Base-by-base conservation (phyloP, 2,113 vertebrate genomes). In the Lophius piscatorius region DNA sequence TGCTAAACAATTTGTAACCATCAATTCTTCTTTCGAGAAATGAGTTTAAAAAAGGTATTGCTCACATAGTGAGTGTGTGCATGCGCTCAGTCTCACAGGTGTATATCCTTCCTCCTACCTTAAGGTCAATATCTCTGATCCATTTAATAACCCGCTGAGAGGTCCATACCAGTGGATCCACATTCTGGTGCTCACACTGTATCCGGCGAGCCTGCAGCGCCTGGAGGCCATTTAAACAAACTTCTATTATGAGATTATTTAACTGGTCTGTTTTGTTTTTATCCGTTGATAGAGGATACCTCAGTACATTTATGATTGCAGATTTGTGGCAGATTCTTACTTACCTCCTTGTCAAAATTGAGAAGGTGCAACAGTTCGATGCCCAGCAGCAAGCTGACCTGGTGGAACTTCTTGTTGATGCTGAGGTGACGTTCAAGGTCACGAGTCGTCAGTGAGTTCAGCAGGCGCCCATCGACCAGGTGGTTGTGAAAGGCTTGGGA, bases 401-500 rank as follows among this genome's bases (percentile, higher is more conserved):
- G 93, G 76, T 95, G 94, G 71, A 92, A 91, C 85, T 93, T 95
- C 83, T 94, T 94, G 56, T 89, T 90, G 80, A 95, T 86, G 0
- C 91, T 93, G 46, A 95, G 83, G 67, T 92, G 89, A 36, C 92
- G 92, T 49, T 95, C 93, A 16, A 95, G 88, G 72, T 95, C 94
- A 0, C 90, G 80, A 8, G 90, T 91, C 6, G 92, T 93, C 57
- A 95, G 88, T 0, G 93, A 93, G 81, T 89, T 91, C 44, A 95
- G 84, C 88, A 94, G 85, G 39, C 94, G 91, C 1, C 94, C 94
- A 0, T 95, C 94, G 1, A 95, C 87, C 50, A 95, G 76, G 80
- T 95, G 93, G 70, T 89, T 93, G 35, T 94, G 93, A 77, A 95
- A 95, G 49, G 93, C 93, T 86, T 95, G 94, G 3, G 94, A 93